A percentile compares a stretch with the other conserved stretches of the same genome.
These are phyloP conservation scores for human (Homo sapiens) DNA, from an alignment of 2,113 vertebrate species.

Conservation along the genomic window GRCh38 chr2:184996501-184997000, in stretches of 20 bases:
- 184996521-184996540: not conserved
- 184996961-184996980: not conserved
- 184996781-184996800: not conserved
- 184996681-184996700: not conserved
- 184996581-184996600: slow-evolving; percentile 50
- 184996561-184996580: slow-evolving; percentile 41
- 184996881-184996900: not conserved
- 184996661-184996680: not conserved
- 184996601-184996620: not conserved
- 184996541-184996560: slow-evolving; percentile 8
- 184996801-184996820: not conserved
- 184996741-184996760: slow-evolving; percentile 51
- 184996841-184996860: not conserved
- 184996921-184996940: not conserved
- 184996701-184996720: slow-evolving; percentile 30
- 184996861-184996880: not conserved
- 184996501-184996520: slow-evolving; percentile 17
- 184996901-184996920: not conserved
- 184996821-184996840: slow-evolving; percentile 28
- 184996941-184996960: not conserved
- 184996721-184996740: slow-evolving; percentile 8
- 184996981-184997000: not conserved
- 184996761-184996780: slow-evolving; percentile 29
- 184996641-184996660: slow-evolving; percentile 66
- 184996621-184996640: slow-evolving; percentile 38